Base-by-base conservation (phyloP, 1,140 invertebrate species). In the Reticulitermes speratus region DNA sequence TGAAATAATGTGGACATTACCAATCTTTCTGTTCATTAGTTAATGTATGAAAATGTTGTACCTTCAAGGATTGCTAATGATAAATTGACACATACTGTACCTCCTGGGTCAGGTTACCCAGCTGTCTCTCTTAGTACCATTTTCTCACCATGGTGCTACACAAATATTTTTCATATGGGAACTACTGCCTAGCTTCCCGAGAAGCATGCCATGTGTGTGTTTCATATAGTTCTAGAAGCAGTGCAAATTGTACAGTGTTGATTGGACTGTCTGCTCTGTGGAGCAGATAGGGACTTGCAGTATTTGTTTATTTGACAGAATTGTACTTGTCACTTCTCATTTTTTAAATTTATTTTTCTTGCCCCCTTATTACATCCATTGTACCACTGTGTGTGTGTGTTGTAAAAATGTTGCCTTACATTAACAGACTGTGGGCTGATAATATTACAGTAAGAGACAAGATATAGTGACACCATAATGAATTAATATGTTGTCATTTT, bases 311-410 rank as follows among this genome's bases (percentile, higher is more conserved):
- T 75, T 75, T n/a, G 65, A 75, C n/a, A 14, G n/a, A 75, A 75
- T 75, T 75, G 65, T 75, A 75, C 65, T 75, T 75, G 25, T 75
- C 65, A n/a, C 65, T 75, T 75, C 65, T 30, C 25, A 75, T 75
- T 75, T 75, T n/a, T 75, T 75, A 75, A 75, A 75, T 75, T 75
- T 75, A 75, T 75, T 75, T 75, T 25, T 75, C 65, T 25, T 75
- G n/a, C n/a, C 65, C 52, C 65, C 65, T 75, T 6, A 75, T 75
- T 75, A 30, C 65, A 75, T 75, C 65, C 65, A 75, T 75, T 75
- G n/a, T 30, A 75, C 65, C 65, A 75, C n/a, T 75, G 65, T 75
- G n/a, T 75, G n/a, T 75, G 65, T 75, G 7, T 75, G 65, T 75
- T 16, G 65, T 75, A 75, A 75, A 75, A 75, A 75, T 75, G 65